Base-by-base conservation (phyloP, 1,140 invertebrate species). In the Ooceraea biroi region DNA sequence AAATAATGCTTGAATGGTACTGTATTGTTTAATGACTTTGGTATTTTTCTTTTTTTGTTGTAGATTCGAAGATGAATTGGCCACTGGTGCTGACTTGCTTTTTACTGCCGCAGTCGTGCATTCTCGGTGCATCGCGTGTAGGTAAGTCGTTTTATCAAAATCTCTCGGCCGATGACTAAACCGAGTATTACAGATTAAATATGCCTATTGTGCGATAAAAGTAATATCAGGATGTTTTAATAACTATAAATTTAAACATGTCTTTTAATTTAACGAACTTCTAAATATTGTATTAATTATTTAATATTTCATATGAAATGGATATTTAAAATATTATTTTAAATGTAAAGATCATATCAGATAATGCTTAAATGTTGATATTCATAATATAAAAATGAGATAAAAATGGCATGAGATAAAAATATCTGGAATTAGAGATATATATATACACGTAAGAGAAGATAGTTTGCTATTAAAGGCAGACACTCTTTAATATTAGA, bases 11-110 rank as follows among this genome's bases (percentile, higher is more conserved):
- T 76, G 66, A 61, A 52, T 19, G 27, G 17, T 58, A 11, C 10
- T 22, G 14, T 7, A 41, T 71, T 71, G 63, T 57, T 36, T 80
- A 80, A 80, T 17, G 22, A 69, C n/a, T 30, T 1, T 44, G 17
- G 14, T 25, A 12, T 36, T 69, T n/a, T 71, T 5, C 27, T 77
- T 89, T 41, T 83, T 69, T 71, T 83, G n/a, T 91, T 92, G 4
- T 87, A 94, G 93, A 92, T 90, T 57, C 80, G 82, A 94, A 93
- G 88, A 94, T 94, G 93, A 93, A 92, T 90, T 93, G 92, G 92
- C 89, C 91, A 60, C 78, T 92, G 85, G 82, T 92, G 74, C 83
- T 94, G 71, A 86, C 87, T 25, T 93, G 92, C 89, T 89, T 94
- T 36, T 78, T 93, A 82, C 68, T 93, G 61, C 88, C 91, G 55